phyloP scores from a whole-genome alignment of 2,888 invertebrate species.

The Sminthurinus aureus region DNA sequence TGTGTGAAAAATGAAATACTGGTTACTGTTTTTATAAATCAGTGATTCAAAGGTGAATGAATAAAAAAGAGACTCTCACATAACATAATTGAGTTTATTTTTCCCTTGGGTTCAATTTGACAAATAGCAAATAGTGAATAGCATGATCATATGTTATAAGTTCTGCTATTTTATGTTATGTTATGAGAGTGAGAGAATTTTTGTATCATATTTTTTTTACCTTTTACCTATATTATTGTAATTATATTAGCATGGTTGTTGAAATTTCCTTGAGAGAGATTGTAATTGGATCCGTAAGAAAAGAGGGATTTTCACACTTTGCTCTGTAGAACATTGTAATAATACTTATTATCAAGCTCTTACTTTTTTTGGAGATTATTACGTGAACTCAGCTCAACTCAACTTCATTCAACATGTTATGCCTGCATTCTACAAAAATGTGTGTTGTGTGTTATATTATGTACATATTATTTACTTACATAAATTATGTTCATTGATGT shows the following conservation, averaged over 20 bases:
- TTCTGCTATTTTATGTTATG: neutral
- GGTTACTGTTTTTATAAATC: no score
- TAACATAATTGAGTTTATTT: no score
- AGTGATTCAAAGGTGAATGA: no score
- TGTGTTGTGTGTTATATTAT: neutral
- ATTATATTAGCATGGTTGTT: neutral
- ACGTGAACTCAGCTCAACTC: neutral
- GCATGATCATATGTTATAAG: neutral
- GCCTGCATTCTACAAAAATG: neutral
- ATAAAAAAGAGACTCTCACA: no score
- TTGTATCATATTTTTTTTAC: neutral
- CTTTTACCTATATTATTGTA: neutral
- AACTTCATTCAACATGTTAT: no score
- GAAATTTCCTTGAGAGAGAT: neutral
- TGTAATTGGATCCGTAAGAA: neutral
- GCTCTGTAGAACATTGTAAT: neutral
- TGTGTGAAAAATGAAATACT: no score
- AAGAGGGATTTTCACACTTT: neutral
- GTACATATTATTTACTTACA: neutral
- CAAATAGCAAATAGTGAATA: neutral
- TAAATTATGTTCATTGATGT: neutral
- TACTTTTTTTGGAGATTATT: neutral
- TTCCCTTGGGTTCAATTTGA: neutral
- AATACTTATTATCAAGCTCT: neutral
- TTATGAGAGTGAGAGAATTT: constrained; percentile 1